Conservation (phyloP, 2,888 invertebrate genomes). For the Erannis defoliaria region DNA sequence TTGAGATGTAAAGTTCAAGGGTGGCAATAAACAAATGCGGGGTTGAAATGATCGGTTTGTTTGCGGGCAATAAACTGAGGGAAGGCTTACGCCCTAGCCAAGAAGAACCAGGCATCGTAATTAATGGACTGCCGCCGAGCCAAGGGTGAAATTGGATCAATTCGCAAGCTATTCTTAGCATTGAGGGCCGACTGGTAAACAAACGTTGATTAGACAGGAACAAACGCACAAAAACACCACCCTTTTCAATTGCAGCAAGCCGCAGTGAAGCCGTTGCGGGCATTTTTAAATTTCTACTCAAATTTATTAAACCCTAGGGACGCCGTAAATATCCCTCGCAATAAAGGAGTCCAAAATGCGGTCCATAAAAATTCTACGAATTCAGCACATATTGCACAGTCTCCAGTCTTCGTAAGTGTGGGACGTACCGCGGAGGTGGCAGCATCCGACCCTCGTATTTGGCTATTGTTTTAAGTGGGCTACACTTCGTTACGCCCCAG, state of each 20-base stretch:
- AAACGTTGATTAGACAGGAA: conserved; percentile 64
- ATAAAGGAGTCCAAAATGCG: conserved; percentile 74
- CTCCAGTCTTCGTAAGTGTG: conserved; percentile 72
- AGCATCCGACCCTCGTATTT: conserved; percentile 78
- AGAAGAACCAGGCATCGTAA: conserved; percentile 72
- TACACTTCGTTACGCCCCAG: conserved; percentile 83
- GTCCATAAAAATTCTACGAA: conserved; percentile 78
- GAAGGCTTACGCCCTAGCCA: conserved; percentile 54
- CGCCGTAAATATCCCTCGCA: conserved; percentile 74
- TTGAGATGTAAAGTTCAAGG: conserved; percentile 67
- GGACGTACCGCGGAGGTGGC: conserved; percentile 67
- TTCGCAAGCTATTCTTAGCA: conserved; percentile 76
- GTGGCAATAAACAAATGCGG: conserved; percentile 75
- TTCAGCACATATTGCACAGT: conserved; percentile 84
- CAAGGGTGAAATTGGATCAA: conserved; percentile 82
- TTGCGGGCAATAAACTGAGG: conserved; percentile 80
- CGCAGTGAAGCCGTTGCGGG: conserved; percentile 43
- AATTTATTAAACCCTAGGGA: conserved; percentile 72
- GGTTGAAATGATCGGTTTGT: conserved; percentile 79
- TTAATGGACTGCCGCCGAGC: conserved; percentile 76
- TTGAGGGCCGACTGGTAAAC: conserved; percentile 62
- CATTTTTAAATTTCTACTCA: conserved; percentile 66
- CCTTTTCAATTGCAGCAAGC: conserved; percentile 34
- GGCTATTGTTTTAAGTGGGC: conserved; percentile 85
- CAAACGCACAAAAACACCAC: conserved; percentile 42